Evolutionary conservation across 2,888 invertebrate genomes (phyloP), one percentile per base, ranked within the genome.

Genomic region (Metopia argyrocephala): DNA sequence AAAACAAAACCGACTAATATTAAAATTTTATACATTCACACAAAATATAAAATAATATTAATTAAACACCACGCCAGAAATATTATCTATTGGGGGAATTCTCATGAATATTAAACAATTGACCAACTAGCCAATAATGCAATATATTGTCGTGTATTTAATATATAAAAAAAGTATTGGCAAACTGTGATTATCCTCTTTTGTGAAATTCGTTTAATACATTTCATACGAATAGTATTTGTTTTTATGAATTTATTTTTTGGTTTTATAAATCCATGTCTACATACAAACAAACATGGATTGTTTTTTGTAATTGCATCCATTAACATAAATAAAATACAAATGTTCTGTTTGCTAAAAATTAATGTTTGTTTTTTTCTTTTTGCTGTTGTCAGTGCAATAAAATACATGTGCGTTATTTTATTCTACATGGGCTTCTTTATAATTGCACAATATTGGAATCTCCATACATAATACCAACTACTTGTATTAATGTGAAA

Each of bases 281-380:
- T 38, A 38, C 15, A 38, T 38, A 6, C 2, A 9, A 38, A 38
- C 15, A 15, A 9, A 38, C 15, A 15, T 38, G 38, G 9, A 38
- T 12, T 48, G 18, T 48, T 18, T 48, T 18, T 18, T 61, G 20
- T 28, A 68, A 23, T 12, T 31, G 23, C 21, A 9, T 52, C 48
- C 76, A 76, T 76, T 76, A 69, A 62, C 76, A 76, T 76, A 76
- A 76, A 68, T 69, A 62, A 61, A 76, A 64, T 61, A 56, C 61
- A 76, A 69, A 69, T 69, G 68, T 69, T 69, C 70, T 62, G 64
- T 76, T 69, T 56, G 69, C 64, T 38, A 62, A 68, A 79, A 59
- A 38, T 76, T 71, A 71, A n/a, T n/a, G n/a, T n/a, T n/a, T n/a
- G n/a, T n/a, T n/a, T n/a, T n/a, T n/a, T n/a, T n/a, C n/a, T n/a